These are phyloP conservation scores for Caenorhabditis imperialis DNA, from an alignment of 2,888 invertebrate genomes.

Conservation along the genomic window DNA sequence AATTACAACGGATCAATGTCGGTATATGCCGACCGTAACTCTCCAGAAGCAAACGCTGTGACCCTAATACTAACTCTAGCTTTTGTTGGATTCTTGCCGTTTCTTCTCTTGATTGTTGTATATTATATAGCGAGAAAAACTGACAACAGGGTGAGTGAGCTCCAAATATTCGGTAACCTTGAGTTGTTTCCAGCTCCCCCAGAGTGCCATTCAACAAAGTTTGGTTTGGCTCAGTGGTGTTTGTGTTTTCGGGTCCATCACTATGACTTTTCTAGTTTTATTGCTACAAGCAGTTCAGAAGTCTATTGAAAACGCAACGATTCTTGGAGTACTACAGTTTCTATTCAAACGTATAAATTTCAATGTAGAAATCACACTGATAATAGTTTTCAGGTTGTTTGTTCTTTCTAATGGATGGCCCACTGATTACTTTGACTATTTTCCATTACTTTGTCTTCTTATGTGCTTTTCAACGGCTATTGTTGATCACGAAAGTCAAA, in stretches of 20 bases:
- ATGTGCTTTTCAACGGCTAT: constrained; percentile 17
- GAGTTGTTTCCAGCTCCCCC: constrained; percentile 23
- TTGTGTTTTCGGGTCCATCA: constrained; percentile 5
- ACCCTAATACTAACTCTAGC: not conserved
- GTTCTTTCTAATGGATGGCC: not conserved
- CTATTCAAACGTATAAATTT: not conserved
- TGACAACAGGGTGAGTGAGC: constrained; percentile 19
- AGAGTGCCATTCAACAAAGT: constrained; percentile 8
- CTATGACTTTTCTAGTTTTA: not conserved
- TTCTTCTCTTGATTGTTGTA: constrained; percentile 3
- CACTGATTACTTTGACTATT: not conserved
- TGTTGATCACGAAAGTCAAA: constrained; percentile 25
- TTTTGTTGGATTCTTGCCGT: constrained; percentile 19
- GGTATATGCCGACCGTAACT: not conserved
- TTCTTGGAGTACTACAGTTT: not conserved
- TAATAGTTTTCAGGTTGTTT: not conserved
- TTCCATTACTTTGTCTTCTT: constrained; percentile 22
- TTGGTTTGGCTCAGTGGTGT: not conserved
- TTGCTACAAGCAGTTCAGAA: not conserved
- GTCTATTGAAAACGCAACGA: too few species aligned
- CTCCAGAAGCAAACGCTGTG: not conserved
- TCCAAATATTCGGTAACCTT: too few species aligned
- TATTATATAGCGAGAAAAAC: constrained; percentile 23
- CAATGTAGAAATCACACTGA: not conserved
- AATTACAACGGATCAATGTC: too few species aligned